phyloP scores from a whole-genome alignment of 2,888 invertebrate species.

The Harpalus rufipes region DNA sequence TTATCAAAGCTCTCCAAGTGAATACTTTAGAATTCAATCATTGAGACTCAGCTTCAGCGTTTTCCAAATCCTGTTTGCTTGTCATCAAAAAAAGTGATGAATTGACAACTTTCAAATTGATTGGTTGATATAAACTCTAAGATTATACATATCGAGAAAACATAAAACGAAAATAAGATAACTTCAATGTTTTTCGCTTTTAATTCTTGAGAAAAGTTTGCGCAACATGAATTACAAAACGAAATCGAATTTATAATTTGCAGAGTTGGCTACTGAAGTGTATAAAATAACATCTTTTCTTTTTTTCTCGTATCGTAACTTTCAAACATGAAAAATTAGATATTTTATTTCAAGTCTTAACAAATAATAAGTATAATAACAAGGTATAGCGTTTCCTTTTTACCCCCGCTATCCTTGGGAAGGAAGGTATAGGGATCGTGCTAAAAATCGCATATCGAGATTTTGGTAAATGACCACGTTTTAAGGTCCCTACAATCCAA shows the following conservation, averaged over 20 bases:
- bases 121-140: conserved; percentile 58
- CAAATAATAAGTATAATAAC: neutral
- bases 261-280: conserved; percentile 4
- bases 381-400: conserved; percentile 10
- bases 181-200: conserved; percentile 11
- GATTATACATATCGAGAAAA: conserved; percentile 43
- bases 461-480: too few species aligned
- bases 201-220: conserved; percentile 27
- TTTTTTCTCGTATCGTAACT: neutral
- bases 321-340: conserved; percentile 7
- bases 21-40: conserved; percentile 64
- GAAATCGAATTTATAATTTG: conserved; percentile 26
- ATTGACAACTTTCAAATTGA: conserved; percentile 63
- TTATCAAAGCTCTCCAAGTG: conserved; percentile 60
- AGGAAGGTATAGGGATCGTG: too few species aligned
- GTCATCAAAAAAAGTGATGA: conserved; percentile 66
- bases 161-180: conserved; percentile 18
- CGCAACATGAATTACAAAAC: conserved; percentile 2
- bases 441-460: too few species aligned
- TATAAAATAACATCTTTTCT: neutral
- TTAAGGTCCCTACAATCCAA: too few species aligned
- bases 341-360: neutral
- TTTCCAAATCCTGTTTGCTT: conserved; percentile 66
- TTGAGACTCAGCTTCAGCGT: conserved; percentile 48
- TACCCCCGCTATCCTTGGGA: too few species aligned